A percentile compares a stretch with the other conserved stretches of the same genome.
Evolutionary conservation across 2,113 vertebrate species (phyloP).

Genomic region (Chlamydotis undulata): DNA sequence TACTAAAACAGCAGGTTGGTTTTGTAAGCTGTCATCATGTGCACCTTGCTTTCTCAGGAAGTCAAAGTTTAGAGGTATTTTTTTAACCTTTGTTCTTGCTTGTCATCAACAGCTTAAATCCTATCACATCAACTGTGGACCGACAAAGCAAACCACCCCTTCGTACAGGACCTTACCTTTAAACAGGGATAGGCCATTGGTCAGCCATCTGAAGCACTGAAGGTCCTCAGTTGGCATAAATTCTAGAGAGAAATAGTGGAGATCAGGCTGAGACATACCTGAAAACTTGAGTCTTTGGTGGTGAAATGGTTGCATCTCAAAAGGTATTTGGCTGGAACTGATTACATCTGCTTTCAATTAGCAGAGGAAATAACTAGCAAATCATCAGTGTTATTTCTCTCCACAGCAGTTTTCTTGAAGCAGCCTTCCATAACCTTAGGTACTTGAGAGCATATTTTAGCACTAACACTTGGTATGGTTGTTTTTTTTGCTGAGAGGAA

Average conservation of each 20-base stretch:
- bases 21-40: background rate
- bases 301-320: background rate
- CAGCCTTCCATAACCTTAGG: background rate
- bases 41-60: conserved; percentile 1
- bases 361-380: conserved; percentile 5
- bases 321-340: background rate
- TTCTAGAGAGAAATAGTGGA: background rate
- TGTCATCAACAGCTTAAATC: conserved; percentile 19
- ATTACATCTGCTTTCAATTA: conserved; percentile 37
- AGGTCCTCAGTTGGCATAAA: background rate
- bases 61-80: conserved; percentile 36
- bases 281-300: background rate
- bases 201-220: background rate
- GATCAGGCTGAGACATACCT: background rate
- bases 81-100: conserved; percentile 47
- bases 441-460: conserved; percentile 46
- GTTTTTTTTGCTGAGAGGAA: background rate
- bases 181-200: background rate
- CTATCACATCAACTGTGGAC: background rate
- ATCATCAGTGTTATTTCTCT: background rate
- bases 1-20: background rate
- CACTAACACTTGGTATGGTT: background rate
- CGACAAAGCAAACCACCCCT: background rate
- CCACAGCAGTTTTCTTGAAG: background rate
- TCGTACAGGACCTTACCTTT: background rate